Evolutionary conservation across 2,797 vertebrate genomes (phyloP).

Genomic region (Anguilla marmorata): DNA sequence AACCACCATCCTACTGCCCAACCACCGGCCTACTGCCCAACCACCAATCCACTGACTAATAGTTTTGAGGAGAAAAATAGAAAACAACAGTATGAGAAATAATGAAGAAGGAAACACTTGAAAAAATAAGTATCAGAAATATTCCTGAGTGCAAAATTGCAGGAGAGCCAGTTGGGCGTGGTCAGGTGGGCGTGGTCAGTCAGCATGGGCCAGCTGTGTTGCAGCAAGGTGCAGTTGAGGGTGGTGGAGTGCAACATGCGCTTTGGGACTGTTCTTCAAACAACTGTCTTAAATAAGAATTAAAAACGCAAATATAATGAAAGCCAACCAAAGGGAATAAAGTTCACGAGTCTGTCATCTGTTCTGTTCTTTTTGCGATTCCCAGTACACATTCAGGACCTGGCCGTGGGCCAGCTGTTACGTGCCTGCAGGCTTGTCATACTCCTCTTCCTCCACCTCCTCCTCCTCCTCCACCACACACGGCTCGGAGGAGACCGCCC

Average conservation of each 20-base stretch:
- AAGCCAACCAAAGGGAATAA: constrained; percentile 60
- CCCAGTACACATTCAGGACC: constrained; percentile 62
- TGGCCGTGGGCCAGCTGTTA: constrained; percentile 69
- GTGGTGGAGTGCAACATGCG: constrained; percentile 79
- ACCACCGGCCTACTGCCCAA: neutral
- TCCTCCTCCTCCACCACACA: constrained; percentile 74
- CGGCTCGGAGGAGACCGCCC: constrained; percentile 68
- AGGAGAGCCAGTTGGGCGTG: constrained; percentile 72
- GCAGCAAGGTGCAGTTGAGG: constrained; percentile 27
- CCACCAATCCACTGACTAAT: neutral
- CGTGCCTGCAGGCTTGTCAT: constrained; percentile 71
- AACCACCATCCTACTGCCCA: neutral
- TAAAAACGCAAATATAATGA: constrained; percentile 25
- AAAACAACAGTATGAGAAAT: neutral
- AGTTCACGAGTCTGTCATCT: constrained; percentile 74
- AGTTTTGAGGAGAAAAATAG: neutral
- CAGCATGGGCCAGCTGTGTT: constrained; percentile 36
- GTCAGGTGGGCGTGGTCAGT: too few species aligned
- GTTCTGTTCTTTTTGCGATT: constrained; percentile 73
- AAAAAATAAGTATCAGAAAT: constrained; percentile 75
- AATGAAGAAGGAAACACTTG: constrained; percentile 13
- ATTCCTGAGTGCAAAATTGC: constrained; percentile 98
- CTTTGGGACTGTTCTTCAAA: constrained; percentile 74
- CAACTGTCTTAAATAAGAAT: constrained; percentile 45
- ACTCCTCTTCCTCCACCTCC: constrained; percentile 62